Conservation (phyloP, 2,113 vertebrate species). For the Axis porcinus region DNA sequence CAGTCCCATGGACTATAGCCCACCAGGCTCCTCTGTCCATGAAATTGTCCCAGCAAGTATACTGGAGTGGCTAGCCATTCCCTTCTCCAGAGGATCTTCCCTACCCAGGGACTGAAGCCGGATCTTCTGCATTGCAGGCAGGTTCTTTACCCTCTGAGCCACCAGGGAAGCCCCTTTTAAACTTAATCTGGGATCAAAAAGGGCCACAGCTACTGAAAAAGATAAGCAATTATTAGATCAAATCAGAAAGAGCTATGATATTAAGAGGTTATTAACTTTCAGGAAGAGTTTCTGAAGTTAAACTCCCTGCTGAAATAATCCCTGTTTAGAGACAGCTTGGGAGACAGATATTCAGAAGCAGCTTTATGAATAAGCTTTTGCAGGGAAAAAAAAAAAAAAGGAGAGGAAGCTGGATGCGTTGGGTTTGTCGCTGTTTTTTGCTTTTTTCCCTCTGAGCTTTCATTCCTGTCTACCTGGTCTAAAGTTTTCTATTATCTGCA, state of each 20-base stretch:
- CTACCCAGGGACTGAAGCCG: accelerated
- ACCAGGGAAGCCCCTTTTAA: not conserved
- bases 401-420: not conserved
- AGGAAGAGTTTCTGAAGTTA: not conserved
- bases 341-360: not conserved
- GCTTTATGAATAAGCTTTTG: not conserved
- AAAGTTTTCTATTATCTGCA: not conserved
- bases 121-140: not conserved
- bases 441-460: not conserved
- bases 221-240: not conserved
- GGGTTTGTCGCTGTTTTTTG: not conserved
- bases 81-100: not conserved
- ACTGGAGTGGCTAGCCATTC: not conserved
- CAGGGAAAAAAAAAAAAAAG: not conserved
- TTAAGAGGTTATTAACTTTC: not conserved
- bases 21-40: not conserved
- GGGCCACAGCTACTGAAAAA: not conserved
- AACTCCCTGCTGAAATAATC: not conserved
- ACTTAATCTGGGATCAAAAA: not conserved
- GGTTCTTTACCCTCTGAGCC: not conserved
- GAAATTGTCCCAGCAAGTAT: not conserved
- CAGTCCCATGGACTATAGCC: not conserved
- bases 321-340: not conserved
- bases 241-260: not conserved
- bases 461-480: not conserved